Percentiles rank a stretch among this genome's conserved stretches.
phyloP scores from a whole-genome alignment of 2,797 vertebrate genomes.

The Phrynocephalus forsythii region DNA sequence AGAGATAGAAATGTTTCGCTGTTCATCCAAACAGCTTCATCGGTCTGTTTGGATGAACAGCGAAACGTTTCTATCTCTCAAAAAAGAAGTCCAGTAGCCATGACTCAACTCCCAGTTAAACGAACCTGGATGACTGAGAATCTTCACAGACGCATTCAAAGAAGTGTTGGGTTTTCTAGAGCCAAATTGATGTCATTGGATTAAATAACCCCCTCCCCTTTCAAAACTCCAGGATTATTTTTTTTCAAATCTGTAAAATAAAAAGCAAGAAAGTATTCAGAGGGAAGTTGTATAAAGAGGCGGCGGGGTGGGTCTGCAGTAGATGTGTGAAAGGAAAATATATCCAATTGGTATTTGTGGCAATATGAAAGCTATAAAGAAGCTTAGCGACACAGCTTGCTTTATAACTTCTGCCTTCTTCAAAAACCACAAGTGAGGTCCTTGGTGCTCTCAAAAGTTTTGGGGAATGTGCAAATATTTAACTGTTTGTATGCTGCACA shows the following conservation, averaged over 20 bases:
- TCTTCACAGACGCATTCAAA: too few species aligned
- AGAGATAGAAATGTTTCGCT: too few species aligned
- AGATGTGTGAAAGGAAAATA: slow-evolving; percentile 62
- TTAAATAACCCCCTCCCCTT: slow-evolving; percentile 23
- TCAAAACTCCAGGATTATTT: slow-evolving; percentile 55
- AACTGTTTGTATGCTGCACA: slow-evolving; percentile 87
- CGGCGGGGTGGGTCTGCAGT: slow-evolving; percentile 29
- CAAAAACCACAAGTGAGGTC: slow-evolving; percentile 85
- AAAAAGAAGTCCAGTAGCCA: too few species aligned
- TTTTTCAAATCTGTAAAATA: slow-evolving; percentile 59
- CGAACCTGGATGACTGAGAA: too few species aligned
- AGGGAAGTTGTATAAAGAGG: slow-evolving; percentile 61
- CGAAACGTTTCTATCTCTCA: too few species aligned
- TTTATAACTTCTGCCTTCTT: slow-evolving; percentile 81
- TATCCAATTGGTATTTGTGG: slow-evolving; percentile 70
- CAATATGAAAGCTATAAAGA: slow-evolving; percentile 74
- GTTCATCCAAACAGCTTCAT: too few species aligned
- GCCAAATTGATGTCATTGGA: slow-evolving; percentile 70
- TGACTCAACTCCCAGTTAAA: too few species aligned
- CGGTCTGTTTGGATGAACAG: too few species aligned
- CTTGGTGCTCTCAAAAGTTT: slow-evolving; percentile 83
- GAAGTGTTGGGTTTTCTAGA: slow-evolving; percentile 6
- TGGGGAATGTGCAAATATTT: slow-evolving; percentile 95
- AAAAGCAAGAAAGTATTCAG: slow-evolving; percentile 64
- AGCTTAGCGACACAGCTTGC: slow-evolving; percentile 76